Evolutionary conservation across 2,888 invertebrate genomes (phyloP).

Genomic region (Ceratothoa steindachneri): DNA sequence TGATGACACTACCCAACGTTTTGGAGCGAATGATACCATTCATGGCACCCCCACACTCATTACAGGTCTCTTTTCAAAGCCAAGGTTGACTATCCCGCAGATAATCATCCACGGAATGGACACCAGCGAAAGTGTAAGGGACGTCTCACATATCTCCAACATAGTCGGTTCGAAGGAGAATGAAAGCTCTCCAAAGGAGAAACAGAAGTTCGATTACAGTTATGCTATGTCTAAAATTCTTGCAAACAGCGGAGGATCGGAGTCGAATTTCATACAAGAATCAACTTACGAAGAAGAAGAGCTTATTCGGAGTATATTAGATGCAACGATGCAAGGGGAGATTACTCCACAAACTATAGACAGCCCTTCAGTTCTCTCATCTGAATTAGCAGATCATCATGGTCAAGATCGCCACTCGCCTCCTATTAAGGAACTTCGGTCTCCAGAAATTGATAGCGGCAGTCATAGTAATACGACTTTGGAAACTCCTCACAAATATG

Average conservation of each 20-base stretch:
- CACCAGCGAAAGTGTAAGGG: not conserved
- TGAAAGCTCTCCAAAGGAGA: not conserved
- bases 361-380: too few relatives aligned
- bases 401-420: too few relatives aligned
- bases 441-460: too few relatives aligned
- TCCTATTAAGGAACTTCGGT: too few relatives aligned
- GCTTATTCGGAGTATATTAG: constrained; percentile 6
- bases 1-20: not conserved
- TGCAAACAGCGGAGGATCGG: not conserved
- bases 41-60: not conserved
- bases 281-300: not conserved
- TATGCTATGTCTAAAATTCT: not conserved
- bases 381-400: too few relatives aligned
- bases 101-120: not conserved
- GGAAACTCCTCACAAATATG: too few relatives aligned
- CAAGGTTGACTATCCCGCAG: not conserved
- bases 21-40: not conserved
- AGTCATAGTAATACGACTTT: too few relatives aligned
- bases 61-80: not conserved
- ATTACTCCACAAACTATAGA: too few relatives aligned
- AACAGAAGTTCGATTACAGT: not conserved
- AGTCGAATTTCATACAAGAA: not conserved
- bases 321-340: not conserved
- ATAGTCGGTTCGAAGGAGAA: not conserved
- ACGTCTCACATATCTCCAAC: not conserved